Evolutionary conservation across 2,888 invertebrate species (phyloP).

Genomic region (Saturnia japonica): DNA sequence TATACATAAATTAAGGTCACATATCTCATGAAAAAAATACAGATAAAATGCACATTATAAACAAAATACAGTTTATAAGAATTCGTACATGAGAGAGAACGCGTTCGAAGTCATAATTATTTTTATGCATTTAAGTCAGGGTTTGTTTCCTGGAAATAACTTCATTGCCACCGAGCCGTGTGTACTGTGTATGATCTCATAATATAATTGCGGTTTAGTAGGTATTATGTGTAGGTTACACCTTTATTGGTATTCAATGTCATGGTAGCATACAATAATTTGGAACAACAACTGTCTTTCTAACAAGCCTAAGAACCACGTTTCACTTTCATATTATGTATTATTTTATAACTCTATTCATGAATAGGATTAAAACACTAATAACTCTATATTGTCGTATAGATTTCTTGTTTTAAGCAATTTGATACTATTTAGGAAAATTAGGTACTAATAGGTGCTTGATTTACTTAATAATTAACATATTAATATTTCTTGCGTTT

Average conservation of each 20-base stretch:
- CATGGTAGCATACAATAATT: constrained; percentile 10
- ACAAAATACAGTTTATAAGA: neutral
- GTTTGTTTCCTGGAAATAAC: constrained; percentile 48
- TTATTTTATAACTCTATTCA: neutral
- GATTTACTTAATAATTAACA: neutral
- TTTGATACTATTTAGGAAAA: neutral
- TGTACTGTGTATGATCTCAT: constrained; percentile 32
- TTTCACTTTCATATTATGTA: neutral
- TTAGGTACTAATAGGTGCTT: neutral
- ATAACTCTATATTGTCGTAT: neutral
- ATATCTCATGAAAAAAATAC: neutral
- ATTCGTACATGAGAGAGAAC: neutral
- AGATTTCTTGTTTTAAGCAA: neutral
- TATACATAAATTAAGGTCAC: neutral
- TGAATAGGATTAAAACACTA: too few relatives aligned
- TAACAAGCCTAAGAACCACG: neutral
- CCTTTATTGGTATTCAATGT: constrained; percentile 14
- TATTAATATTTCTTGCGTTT: neutral
- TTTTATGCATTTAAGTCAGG: constrained; percentile 48
- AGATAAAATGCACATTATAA: neutral
- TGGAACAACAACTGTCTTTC: neutral
- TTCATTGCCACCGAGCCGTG: constrained; percentile 45
- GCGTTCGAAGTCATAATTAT: constrained; percentile 4
- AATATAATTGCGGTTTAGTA: constrained; percentile 16
- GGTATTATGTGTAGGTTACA: constrained; percentile 10